A percentile compares a stretch with the other conserved stretches of the same genome.
Conservation (phyloP, 2,888 invertebrate species). For the Junonia oenone region DNA sequence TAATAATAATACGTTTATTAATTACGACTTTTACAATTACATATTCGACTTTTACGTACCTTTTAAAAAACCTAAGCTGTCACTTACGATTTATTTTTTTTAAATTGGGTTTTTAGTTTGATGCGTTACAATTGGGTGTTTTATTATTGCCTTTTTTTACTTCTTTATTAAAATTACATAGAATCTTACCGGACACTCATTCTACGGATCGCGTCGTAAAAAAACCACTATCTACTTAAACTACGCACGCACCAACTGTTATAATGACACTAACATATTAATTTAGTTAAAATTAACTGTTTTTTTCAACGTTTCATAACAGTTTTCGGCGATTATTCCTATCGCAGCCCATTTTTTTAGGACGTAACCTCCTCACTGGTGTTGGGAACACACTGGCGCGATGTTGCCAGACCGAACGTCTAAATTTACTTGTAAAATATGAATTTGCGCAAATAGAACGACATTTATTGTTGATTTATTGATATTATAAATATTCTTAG, state of each 20-base stretch:
- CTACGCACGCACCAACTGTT: conserved; percentile 52
- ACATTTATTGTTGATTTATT: conserved; percentile 3
- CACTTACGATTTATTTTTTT: not conserved
- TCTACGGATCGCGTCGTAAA: conserved; percentile 31
- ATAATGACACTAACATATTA: conserved; percentile 59
- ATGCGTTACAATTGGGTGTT: not conserved
- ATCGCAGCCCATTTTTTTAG: conserved; percentile 31
- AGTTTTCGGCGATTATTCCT: conserved; percentile 40
- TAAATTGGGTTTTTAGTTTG: not conserved
- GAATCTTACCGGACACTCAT: conserved; percentile 29
- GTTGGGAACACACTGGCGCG: conserved; percentile 36
- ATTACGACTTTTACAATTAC: not conserved
- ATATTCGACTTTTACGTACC: not conserved
- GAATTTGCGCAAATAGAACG: conserved; percentile 11
- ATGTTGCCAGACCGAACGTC: conserved; percentile 20
- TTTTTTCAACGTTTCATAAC: conserved; percentile 47
- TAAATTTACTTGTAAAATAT: conserved; percentile 16
- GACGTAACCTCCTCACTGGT: conserved; percentile 35
- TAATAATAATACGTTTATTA: not conserved
- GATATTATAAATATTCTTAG: conserved; percentile 5
- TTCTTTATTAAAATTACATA: conserved; percentile 1
- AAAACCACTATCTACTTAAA: conserved; percentile 31
- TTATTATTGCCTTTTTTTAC: not conserved
- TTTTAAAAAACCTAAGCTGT: not conserved
- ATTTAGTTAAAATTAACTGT: conserved; percentile 38